These are phyloP conservation scores for Geococcyx californianus DNA, from an alignment of 2,113 vertebrate species.

Conservation along the genomic window DNA sequence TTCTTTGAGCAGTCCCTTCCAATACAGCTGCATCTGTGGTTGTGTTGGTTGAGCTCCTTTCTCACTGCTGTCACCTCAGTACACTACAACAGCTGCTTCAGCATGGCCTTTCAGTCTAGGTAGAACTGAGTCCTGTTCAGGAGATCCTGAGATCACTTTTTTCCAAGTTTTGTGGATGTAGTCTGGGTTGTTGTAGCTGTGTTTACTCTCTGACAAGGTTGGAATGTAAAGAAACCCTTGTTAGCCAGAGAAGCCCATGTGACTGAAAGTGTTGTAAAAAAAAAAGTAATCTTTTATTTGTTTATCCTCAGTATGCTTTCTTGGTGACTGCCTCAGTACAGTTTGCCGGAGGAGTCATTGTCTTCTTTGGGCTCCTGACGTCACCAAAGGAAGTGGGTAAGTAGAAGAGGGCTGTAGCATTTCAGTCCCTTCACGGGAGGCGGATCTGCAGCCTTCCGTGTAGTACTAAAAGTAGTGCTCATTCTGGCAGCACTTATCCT, in stretches of 20 bases:
- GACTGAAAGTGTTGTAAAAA: not conserved
- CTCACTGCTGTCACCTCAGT: not conserved
- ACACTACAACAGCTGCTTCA: not conserved
- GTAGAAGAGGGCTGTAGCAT: constrained; percentile 30
- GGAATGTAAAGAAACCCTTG: not conserved
- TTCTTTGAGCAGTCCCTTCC: not conserved
- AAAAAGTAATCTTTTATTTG: not conserved
- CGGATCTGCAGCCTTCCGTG: not conserved
- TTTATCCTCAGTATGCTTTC: constrained; percentile 88
- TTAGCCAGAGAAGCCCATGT: not conserved
- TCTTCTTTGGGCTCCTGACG: constrained; percentile 93
- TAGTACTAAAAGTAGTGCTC: not conserved
- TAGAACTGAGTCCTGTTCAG: not conserved
- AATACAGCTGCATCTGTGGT: not conserved
- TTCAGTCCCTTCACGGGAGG: not conserved
- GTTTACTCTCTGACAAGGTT: not conserved
- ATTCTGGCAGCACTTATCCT: not conserved
- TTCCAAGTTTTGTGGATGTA: not conserved
- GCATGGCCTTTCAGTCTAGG: not conserved
- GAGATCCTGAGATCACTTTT: not conserved
- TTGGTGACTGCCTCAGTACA: constrained; percentile 93
- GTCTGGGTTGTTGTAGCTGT: not conserved
- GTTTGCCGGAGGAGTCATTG: constrained; percentile 92
- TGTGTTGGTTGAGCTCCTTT: not conserved
- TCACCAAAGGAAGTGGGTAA: constrained; percentile 95